These are phyloP conservation scores for Shinisaurus crocodilurus DNA, from an alignment of 2,113 vertebrate species.

Conservation along the genomic window DNA sequence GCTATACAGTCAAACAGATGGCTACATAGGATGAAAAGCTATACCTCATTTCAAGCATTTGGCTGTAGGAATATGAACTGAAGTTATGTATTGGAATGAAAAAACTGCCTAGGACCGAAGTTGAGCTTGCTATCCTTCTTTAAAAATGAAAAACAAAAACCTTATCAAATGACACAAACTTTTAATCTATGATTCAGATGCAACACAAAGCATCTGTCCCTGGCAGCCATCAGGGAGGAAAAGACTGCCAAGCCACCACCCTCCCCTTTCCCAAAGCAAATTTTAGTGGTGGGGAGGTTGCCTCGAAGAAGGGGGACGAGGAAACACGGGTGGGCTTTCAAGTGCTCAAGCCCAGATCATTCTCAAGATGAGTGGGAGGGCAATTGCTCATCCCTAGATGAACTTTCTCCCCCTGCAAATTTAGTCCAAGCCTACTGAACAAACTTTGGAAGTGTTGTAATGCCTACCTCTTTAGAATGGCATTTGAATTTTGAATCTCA, in stretches of 20 bases:
- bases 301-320: background rate
- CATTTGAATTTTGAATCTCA: background rate
- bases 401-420: background rate
- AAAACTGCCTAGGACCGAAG: background rate
- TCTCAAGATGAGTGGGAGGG: background rate
- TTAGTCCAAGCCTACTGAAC: background rate
- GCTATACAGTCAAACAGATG: conserved; percentile 12
- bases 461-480: too few relatives aligned
- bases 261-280: background rate
- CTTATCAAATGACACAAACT: background rate
- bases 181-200: background rate
- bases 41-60: conserved; percentile 5
- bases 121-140: background rate
- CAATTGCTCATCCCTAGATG: background rate
- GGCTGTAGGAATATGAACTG: background rate
- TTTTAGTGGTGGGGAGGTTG: too few relatives aligned
- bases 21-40: conserved; percentile 8
- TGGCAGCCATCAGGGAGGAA: too few relatives aligned
- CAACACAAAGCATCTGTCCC: background rate
- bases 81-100: background rate
- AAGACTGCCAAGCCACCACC: too few relatives aligned
- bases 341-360: background rate
- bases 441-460: background rate
- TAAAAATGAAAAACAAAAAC: background rate
- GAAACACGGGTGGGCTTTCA: background rate